These are phyloP conservation scores for Tridacna gigas DNA, from an alignment of 2,888 invertebrate genomes.

Conservation along the genomic window DNA sequence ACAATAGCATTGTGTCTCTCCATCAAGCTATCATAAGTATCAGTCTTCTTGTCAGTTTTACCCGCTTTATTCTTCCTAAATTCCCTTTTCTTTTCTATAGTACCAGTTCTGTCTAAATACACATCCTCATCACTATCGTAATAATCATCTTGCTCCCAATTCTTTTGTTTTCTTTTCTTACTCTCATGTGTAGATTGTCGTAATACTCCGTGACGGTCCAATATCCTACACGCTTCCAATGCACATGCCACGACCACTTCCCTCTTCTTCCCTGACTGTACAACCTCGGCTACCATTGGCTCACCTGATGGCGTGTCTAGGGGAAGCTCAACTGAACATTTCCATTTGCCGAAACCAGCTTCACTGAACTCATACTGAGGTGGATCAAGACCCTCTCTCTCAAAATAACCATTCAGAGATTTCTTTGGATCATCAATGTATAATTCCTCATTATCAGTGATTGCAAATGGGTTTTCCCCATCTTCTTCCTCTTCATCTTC, in stretches of 20 bases:
- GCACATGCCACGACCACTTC: slow-evolving; percentile 97
- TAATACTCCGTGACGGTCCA: slow-evolving; percentile 94
- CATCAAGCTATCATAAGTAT: slow-evolving; percentile 88
- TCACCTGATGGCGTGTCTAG: slow-evolving; percentile 91
- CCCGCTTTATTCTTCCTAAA: slow-evolving; percentile 89
- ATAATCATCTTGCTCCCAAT: slow-evolving; percentile 93
- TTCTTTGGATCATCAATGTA: slow-evolving; percentile 98
- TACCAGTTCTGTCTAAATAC: slow-evolving; percentile 97
- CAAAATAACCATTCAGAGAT: slow-evolving; percentile 96
- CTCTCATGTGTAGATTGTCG: slow-evolving; percentile 91
- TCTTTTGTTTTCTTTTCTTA: slow-evolving; percentile 91
- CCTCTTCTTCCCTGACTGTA: slow-evolving; percentile 96
- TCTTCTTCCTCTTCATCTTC: slow-evolving; percentile 75
- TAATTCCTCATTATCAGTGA: slow-evolving; percentile 90
- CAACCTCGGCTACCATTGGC: slow-evolving; percentile 93
- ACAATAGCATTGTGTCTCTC: slow-evolving; percentile 87
- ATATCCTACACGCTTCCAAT: slow-evolving; percentile 95
- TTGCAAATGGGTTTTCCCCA: slow-evolving; percentile 78
- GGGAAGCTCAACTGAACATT: slow-evolving; percentile 91
- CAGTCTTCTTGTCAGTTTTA: slow-evolving; percentile 84
- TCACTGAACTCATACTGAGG: slow-evolving; percentile 95
- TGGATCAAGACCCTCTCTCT: slow-evolving; percentile 94
- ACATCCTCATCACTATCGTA: slow-evolving; percentile 98
- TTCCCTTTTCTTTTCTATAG: slow-evolving; percentile 93
- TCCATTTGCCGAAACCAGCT: slow-evolving; percentile 92